Percentiles rank a stretch among this genome's conserved stretches.
These are phyloP conservation scores for Tympanoctomys barrerae DNA, from an alignment of 2,797 vertebrate genomes.

Conservation along the genomic window DNA sequence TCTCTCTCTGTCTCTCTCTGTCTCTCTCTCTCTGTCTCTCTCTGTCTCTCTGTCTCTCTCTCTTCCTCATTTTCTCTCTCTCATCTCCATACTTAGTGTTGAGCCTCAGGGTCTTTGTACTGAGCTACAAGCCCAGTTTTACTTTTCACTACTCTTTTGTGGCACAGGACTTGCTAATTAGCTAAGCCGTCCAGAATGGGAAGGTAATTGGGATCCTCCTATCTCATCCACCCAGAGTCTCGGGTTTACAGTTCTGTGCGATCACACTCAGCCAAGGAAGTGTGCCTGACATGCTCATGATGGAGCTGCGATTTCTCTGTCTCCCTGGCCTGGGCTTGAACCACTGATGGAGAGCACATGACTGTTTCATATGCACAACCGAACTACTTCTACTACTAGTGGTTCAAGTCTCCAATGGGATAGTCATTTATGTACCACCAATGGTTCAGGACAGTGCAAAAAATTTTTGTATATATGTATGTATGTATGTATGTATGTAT, in stretches of 20 bases:
- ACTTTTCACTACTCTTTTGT: not conserved
- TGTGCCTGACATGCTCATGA: not conserved
- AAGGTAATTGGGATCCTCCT: not conserved
- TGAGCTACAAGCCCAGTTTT: not conserved
- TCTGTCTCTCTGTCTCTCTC: not conserved
- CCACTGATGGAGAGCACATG: not conserved
- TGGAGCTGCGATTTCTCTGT: not conserved
- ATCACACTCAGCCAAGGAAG: not conserved
- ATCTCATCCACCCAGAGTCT: not conserved
- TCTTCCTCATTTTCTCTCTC: too few species aligned
- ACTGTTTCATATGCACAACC: not conserved
- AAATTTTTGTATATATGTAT: too few species aligned
- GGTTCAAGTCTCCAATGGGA: not conserved
- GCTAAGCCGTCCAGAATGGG: not conserved
- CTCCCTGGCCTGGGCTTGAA: not conserved
- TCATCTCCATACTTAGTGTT: not conserved
- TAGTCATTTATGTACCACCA: rapidly evolving
- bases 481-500: too few species aligned
- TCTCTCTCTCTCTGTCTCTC: not conserved
- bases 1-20: too few species aligned
- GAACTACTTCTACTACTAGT: not conserved
- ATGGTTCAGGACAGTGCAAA: too few species aligned
- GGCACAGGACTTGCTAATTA: not conserved
- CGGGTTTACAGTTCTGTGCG: too few species aligned
- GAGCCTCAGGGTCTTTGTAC: not conserved